Conservation (phyloP, 2,113 vertebrate species). For the Scomber colias region DNA sequence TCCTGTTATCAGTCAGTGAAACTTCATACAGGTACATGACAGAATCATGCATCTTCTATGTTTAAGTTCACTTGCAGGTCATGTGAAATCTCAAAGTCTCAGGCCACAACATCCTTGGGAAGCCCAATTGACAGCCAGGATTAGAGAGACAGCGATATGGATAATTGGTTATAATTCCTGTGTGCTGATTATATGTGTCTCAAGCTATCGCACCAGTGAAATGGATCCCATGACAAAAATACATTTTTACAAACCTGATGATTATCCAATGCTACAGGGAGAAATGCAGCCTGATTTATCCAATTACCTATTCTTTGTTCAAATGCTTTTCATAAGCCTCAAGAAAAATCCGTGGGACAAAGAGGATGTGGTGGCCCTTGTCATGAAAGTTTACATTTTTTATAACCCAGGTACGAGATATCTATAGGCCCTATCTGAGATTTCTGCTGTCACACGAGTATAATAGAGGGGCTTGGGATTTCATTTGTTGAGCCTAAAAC, state of each 20-base stretch:
- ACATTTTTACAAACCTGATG: conserved; percentile 15
- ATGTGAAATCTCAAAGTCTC: conserved; percentile 15
- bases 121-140: conserved; percentile 9
- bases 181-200: conserved; percentile 36
- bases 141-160: conserved; percentile 34
- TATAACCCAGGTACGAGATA: not conserved
- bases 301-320: conserved; percentile 41
- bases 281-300: conserved; percentile 33
- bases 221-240: conserved; percentile 25
- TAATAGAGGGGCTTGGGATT: conserved; percentile 3
- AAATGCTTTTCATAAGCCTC: conserved; percentile 19
- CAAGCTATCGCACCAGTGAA: conserved; percentile 22
- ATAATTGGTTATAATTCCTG: conserved; percentile 45
- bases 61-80: conserved; percentile 30
- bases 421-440: too few species aligned
- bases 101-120: not conserved
- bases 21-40: conserved; percentile 16
- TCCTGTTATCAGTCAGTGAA: conserved; percentile 19
- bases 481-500: conserved; percentile 13
- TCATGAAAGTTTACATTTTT: not conserved
- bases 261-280: conserved; percentile 35
- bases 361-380: not conserved
- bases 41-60: conserved; percentile 15
- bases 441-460: not conserved
- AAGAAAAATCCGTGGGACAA: not conserved